These are phyloP conservation scores for Yoshiicerus persimilis DNA, from an alignment of 1,140 invertebrate species.

Conservation along the genomic window DNA sequence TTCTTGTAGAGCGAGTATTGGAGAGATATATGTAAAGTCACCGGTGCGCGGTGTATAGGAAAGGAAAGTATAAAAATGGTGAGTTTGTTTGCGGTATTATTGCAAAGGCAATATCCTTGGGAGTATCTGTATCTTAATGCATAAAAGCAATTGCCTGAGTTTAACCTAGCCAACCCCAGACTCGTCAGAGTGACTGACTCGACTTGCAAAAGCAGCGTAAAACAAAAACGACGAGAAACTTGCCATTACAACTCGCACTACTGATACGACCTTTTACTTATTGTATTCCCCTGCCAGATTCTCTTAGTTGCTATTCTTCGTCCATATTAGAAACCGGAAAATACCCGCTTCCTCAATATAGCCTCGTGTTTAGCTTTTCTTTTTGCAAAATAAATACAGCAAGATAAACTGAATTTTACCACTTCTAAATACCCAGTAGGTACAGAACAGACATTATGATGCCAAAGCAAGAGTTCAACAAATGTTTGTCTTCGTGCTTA, in stretches of 20 bases:
- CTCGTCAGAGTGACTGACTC: not conserved
- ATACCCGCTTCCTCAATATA: not conserved
- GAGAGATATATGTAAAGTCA: not conserved
- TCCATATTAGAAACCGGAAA: not conserved
- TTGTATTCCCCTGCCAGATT: not conserved
- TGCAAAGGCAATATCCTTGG: not conserved
- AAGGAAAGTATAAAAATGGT: not conserved
- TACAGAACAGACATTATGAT: not conserved
- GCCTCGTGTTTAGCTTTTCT: not conserved
- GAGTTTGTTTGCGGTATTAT: not conserved
- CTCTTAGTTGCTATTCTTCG: not conserved
- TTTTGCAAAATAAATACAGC: not conserved
- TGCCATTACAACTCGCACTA: not conserved
- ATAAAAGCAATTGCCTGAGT: constrained; percentile 9
- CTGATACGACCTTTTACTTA: not conserved
- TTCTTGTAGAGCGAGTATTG: not conserved
- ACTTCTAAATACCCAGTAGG: not conserved
- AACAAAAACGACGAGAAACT: not conserved
- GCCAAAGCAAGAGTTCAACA: not conserved
- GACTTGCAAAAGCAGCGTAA: not conserved
- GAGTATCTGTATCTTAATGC: not conserved
- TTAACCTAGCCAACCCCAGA: not conserved
- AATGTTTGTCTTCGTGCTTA: not conserved
- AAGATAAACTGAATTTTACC: not conserved
- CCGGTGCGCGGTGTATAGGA: not conserved